Conservation (phyloP, 30 jellyfish, hydroid and myxozoan species). For the Hydractinia symbiolongicarpus region DNA sequence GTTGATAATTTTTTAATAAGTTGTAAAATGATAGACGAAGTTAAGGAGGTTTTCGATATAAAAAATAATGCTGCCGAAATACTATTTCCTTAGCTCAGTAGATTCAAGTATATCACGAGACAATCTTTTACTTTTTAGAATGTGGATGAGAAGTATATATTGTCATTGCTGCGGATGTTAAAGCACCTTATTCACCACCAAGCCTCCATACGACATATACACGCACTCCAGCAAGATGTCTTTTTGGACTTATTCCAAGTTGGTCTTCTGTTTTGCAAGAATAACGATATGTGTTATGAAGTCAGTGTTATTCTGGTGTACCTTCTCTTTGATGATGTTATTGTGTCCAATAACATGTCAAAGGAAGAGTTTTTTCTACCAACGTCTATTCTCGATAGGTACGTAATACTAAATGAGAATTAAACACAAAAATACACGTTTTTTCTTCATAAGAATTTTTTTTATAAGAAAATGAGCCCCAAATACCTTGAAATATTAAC, state of each 20-base stretch:
- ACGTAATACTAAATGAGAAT: too few species aligned
- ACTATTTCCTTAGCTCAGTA: too few species aligned
- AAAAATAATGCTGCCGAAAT: too few species aligned
- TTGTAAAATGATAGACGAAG: too few species aligned
- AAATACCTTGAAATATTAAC: too few species aligned
- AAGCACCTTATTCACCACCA: not conserved
- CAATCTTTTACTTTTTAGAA: not conserved
- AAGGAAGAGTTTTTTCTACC: not conserved
- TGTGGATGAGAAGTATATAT: not conserved
- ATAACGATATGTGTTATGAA: not conserved
- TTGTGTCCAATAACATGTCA: not conserved
- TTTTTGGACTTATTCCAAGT: not conserved
- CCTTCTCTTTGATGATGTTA: conserved; percentile 9
- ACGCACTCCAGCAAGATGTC: conserved; percentile 4
- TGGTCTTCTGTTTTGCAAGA: not conserved
- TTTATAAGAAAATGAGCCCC: too few species aligned
- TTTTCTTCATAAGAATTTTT: too few species aligned
- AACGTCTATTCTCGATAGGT: too few species aligned
- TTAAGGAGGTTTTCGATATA: too few species aligned
- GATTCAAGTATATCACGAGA: too few species aligned
- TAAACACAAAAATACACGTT: too few species aligned
- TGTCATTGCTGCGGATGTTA: conserved; percentile 5
- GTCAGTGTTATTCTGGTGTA: not conserved
- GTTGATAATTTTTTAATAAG: too few species aligned
- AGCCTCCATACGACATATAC: conserved; percentile 17